These are phyloP conservation scores for Sebastolobus alascanus DNA, from an alignment of 2,797 vertebrate genomes.

Conservation along the genomic window DNA sequence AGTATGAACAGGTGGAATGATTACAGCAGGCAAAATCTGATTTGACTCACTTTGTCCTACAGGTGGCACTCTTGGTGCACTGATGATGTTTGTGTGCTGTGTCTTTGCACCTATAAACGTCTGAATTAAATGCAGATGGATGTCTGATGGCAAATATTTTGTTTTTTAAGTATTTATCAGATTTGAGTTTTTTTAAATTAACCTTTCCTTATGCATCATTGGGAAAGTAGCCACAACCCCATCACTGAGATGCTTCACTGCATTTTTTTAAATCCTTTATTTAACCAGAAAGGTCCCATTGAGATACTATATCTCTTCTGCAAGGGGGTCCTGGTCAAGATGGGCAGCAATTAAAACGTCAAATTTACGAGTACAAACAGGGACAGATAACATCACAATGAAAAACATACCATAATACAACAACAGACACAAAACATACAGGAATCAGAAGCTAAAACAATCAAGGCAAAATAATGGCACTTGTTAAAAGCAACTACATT, in stretches of 20 bases:
- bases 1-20: neutral
- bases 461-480: too few relatives aligned
- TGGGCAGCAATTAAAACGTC: too few relatives aligned
- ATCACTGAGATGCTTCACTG: neutral
- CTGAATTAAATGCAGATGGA: neutral
- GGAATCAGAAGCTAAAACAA: too few relatives aligned
- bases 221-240: too few relatives aligned
- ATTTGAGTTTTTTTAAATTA: neutral
- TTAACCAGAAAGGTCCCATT: too few relatives aligned
- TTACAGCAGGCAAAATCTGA: neutral
- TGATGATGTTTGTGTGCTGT: neutral
- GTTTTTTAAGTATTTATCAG: neutral
- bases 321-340: too few relatives aligned
- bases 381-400: too few relatives aligned
- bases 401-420: too few relatives aligned
- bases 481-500: too few relatives aligned
- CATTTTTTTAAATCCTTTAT: neutral
- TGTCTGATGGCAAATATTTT: neutral
- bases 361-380: too few relatives aligned
- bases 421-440: too few relatives aligned
- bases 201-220: neutral
- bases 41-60: constrained; percentile 35
- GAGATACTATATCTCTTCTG: too few relatives aligned
- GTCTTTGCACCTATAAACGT: neutral
- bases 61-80: constrained; percentile 52